Evolutionary conservation across 2,888 invertebrate species (phyloP), one percentile per base, ranked within the genome.

Genomic region (Microchrysa polita): DNA sequence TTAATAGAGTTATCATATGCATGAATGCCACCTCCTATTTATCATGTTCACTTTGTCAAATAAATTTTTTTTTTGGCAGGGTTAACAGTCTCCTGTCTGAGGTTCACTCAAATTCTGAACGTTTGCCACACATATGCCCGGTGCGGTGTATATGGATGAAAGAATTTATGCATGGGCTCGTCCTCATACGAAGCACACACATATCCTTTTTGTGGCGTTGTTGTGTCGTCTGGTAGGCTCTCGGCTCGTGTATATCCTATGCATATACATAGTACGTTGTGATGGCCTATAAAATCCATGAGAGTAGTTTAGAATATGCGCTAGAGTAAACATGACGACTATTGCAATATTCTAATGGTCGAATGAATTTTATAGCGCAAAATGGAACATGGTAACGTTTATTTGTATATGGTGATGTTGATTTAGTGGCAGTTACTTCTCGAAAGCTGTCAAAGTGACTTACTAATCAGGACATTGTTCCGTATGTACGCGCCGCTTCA

Each of bases 11-110:
- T 74, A 65, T 74, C 74, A 57, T 22, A 74, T 63, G 72, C 57
- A 57, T 44, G 74, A 48, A 53, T 71, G 71, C 53, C 55, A 44
- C 20, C 42, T 52, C 44, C 44, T 55, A 61, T 72, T 74, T 71
- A 71, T 74, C 74, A 74, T 74, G 71, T 67, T 60, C 71, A 65
- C 72, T 71, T 72, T 74, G 74, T 74, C 74, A 71, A 71, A 74
- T 72, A 71, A 61, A 63, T 42, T 67, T 73, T 71, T 71, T 61
- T 67, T 67, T 52, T 67, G 23, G 67, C 53, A 52, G 53, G 34
- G 34, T 23, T 67, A 67, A 67, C 67, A 67, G n/a, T 10, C 67
- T 18, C 61, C 18, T 55, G 55, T 55, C 55, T 55, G 55, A 18
- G 18, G 10, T 55, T 61, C 7, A 12, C 27, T 34, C 27, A 34